These are phyloP conservation scores for Todus mexicanus DNA, from an alignment of 2,797 vertebrate genomes.

Conservation along the genomic window DNA sequence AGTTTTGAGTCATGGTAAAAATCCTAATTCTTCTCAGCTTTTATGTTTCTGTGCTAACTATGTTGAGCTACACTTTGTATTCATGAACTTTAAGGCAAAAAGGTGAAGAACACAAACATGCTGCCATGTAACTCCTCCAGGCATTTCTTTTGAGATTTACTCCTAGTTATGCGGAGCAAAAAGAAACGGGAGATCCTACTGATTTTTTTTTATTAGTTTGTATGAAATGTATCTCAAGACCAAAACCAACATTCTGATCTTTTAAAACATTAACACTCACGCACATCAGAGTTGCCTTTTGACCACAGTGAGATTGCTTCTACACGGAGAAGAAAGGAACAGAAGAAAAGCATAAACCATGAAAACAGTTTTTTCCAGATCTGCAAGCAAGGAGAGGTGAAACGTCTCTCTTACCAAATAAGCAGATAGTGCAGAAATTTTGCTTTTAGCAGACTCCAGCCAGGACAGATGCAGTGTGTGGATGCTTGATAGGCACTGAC, in stretches of 20 bases:
- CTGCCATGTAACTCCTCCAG: background rate
- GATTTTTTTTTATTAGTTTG: background rate
- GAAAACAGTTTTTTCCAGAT: background rate
- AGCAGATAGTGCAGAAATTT: background rate
- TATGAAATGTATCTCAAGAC: background rate
- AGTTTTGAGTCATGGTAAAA: background rate
- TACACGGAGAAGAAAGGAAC: background rate
- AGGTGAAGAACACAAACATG: background rate
- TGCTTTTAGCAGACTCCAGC: background rate
- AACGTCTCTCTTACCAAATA: background rate
- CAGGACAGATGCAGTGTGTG: background rate
- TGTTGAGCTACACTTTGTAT: background rate
- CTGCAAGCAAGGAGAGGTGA: background rate
- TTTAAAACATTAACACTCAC: background rate
- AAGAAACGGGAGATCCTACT: background rate
- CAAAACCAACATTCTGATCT: background rate
- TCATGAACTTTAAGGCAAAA: background rate
- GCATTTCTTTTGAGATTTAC: background rate
- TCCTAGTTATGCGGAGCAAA: background rate
- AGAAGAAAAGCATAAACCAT: background rate
- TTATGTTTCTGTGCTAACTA: background rate
- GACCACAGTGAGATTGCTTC: background rate
- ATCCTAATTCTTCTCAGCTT: background rate
- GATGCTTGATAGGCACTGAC: background rate
- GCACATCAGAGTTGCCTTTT: background rate